Base-by-base conservation (phyloP, 2,888 invertebrate species). In the Parthenolecanium corni region DNA sequence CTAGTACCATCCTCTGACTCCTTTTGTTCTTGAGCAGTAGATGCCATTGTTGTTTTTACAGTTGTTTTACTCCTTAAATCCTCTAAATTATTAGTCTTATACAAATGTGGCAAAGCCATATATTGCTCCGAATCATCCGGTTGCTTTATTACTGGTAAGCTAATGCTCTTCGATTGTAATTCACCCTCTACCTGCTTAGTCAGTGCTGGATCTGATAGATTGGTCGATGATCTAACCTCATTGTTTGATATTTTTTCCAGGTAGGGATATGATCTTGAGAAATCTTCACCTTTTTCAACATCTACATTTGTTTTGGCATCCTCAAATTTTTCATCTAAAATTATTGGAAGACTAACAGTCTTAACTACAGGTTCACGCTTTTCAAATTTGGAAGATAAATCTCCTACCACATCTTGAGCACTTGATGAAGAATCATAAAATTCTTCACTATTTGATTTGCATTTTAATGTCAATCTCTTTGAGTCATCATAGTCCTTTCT, bases 61-160 rank as follows among this genome's bases (percentile, higher is more conserved):
- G 31, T 31, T 9, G 31, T 9, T 6, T 31, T 21, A 14, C 44
- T 25, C 23, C 54, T 67, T 62, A 49, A 73, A 69, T 1, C 63
- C 46, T 63, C 63, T 11, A 63, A 38, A 46, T 63, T 63, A 6
- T 44, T 14, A 3, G 36, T 54, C 36, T 63, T 63, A 52, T 63
- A 54, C 12, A 63, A 23, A 54, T 54, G 24, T 3, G 63, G 63
- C 4, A 63, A 24, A 3, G 44, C 47, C 63, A 63, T 63, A 23
- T 36, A 63, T 47, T 54, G 53, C 5, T 54, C 63, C 1, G 63
- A 53, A 36, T 63, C 63, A 3, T 53, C 53, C 1, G 61, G 40
- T 16, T 51, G 49, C 31, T 52, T 52, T 18, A 63, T 53, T 11
- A 63, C 63, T 23, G 63, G 63, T 20, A 63, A 36, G 46, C 63